Evolutionary conservation across 2,113 vertebrate species (phyloP), one percentile per base, ranked within the genome.

Genomic region (Osmerus eperlanus): DNA sequence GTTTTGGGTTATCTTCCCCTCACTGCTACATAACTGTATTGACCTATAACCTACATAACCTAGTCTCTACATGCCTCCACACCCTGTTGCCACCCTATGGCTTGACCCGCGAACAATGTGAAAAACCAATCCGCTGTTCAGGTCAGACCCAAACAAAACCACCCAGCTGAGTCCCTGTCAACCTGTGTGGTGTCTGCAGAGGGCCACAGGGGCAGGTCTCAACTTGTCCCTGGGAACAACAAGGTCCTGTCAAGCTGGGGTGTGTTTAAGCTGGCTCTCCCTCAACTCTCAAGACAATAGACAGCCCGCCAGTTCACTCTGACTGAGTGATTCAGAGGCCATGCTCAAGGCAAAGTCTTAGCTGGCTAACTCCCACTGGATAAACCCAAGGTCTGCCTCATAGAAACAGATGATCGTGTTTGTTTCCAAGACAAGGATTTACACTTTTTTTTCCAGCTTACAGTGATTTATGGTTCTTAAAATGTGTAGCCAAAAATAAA

Each of bases 221-320:
- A 73, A 66, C 85, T 23, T 81, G 80, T 60, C 68, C 5, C 62
- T 64, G 62, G 15, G 14, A 64, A 23, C 47, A 67, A 67, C 23
- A 62, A 14, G 19, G 29, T 53, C 47, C 21, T 23, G 65, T 53
- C 4, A 19, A 29, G 65, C 9, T 19, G 36, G 19, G 47, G 36
- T 67, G n/a, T 25, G 47, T 13, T n/a, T 56, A n/a, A 18, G 54
- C 15, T 15, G 54, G 15, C 25, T 25, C 19, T 28, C 23, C 60
- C 60, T 62, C 60, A 8, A 62, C 60, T 62, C 60, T 5, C 21
- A 1, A 62, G 47, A 23, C 47, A 67, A 67, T 67, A 65, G 64
- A 19, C 36, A 47, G 11, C 64, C 36, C 13, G 19, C 65, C 65
- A 67, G 21, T 19, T 47, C 4, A 25, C 41, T 53, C 19, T 53